Evolutionary conservation across 2,113 vertebrate genomes (phyloP).

Genomic region (Scortum barcoo): DNA sequence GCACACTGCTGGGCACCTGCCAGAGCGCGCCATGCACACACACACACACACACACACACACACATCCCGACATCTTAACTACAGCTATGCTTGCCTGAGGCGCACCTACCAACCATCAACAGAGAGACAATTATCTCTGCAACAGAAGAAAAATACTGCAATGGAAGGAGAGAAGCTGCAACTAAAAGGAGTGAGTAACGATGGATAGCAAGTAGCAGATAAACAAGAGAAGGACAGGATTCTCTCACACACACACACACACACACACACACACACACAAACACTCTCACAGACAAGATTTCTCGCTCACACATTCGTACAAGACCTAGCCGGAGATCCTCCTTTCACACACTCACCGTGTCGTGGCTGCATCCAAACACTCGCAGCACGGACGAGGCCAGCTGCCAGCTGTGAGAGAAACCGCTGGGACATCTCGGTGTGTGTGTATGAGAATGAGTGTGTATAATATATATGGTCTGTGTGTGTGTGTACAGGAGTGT

Average conservation of each 20-base stretch:
- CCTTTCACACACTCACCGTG: conserved; percentile 82
- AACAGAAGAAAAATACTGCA: conserved; percentile 55
- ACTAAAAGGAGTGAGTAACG: conserved; percentile 63
- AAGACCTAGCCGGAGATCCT: conserved; percentile 1
- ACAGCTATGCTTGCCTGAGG: conserved; percentile 39
- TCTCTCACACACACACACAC: conserved; percentile 8
- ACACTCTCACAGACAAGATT: conserved; percentile 11
- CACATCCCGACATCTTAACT: conserved; percentile 4
- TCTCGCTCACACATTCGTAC: not conserved
- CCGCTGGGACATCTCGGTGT: conserved; percentile 78
- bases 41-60: conserved; percentile 31
- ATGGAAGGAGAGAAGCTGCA: conserved; percentile 71
- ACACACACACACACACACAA: conserved; percentile 6
- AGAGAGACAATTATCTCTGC: conserved; percentile 37
- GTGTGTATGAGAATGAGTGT: conserved; percentile 48
- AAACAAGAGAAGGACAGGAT: conserved; percentile 41
- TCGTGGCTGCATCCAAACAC: conserved; percentile 84
- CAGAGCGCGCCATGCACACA: conserved; percentile 35
- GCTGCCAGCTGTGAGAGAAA: conserved; percentile 83
- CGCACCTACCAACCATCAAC: conserved; percentile 25
- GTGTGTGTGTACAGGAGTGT: conserved; percentile 26
- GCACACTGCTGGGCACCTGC: conserved; percentile 53
- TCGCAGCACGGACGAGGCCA: conserved; percentile 82
- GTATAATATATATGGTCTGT: conserved; percentile 9
- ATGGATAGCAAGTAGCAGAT: conserved; percentile 56